Base-by-base conservation (phyloP, 2,113 vertebrate genomes). In the Benitochromis conjunctus region DNA sequence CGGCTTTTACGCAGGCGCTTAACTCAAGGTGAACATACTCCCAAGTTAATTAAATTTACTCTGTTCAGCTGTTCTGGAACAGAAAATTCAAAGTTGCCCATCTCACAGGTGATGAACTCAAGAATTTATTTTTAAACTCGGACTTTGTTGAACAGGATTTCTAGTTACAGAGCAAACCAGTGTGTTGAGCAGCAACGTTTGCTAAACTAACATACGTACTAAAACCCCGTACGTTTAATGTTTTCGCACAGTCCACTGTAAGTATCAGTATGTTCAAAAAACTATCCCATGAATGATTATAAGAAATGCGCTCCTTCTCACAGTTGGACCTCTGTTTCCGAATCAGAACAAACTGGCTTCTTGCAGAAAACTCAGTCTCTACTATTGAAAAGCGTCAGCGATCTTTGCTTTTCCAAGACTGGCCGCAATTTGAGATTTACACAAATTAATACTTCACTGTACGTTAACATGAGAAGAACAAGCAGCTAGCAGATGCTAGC, bases 81-180 rank as follows among this genome's bases (percentile, higher is more conserved):
- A 36, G 0, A 62, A 11, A 62, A 0, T 62, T 36, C 58, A 62
- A 62, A 62, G 16, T 62, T 36, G 0, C 58, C 36, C 36, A 38
- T 38, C 7, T 36, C 7, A 38, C 8, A 38, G 36, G 8, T 38
- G 36, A 38, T 38, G 8, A 3, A 38, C 36, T 9, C 36, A 38
- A 38, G 36, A 9, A 3, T 38, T 38, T 38, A n/a, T 21, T 64
- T 64, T 64, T 64, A 38, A 64, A 38, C 60, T 64, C 60, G 1
- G 9, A n/a, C 31, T 64, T 62, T 62, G 29, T 62, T 64, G 19
- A 3, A 64, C 60, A 64, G 6, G 10, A 64, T 64, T 64, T 64
- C 60, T 64, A 21, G 62, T 69, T 43, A 24, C 64, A 69, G 64
- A 41, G 36, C n/a, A 41, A 69, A 41, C 38, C 38, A 10, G 36